Conservation (phyloP, 2,888 invertebrate genomes). For the Polydesmus complanatus region DNA sequence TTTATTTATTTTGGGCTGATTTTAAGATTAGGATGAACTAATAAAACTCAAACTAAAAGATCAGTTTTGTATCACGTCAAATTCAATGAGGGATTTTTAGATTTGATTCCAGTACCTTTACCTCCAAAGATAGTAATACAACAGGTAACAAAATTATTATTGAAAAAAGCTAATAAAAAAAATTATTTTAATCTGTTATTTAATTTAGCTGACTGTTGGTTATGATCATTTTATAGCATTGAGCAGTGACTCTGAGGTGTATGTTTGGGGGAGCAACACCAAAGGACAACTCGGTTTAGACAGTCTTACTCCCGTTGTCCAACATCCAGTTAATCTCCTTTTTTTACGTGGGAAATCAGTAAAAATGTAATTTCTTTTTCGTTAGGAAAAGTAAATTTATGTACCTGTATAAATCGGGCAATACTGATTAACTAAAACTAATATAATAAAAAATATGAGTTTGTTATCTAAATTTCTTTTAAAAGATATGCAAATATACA, state of each 20-base stretch:
- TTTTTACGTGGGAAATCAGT: conserved; percentile 47
- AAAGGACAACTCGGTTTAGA: conserved; percentile 51
- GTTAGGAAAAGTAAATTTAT: conserved; percentile 13
- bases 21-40: background rate
- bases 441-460: background rate
- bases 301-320: conserved; percentile 37
- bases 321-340: conserved; percentile 45
- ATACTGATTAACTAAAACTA: background rate
- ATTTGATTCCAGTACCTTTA: conserved; percentile 38
- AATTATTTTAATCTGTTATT: conserved; percentile 4
- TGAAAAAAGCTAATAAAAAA: background rate
- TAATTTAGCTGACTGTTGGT: conserved; percentile 40
- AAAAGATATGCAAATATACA: background rate
- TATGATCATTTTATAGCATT: conserved; percentile 44
- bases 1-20: too few species aligned
- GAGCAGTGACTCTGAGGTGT: conserved; percentile 46
- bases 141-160: conserved; percentile 27
- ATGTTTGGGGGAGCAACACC: conserved; percentile 52
- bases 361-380: conserved; percentile 37
- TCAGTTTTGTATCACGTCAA: conserved; percentile 45
- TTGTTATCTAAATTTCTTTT: too few species aligned
- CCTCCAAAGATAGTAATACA: conserved; percentile 41
- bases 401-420: background rate
- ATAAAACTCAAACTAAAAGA: conserved; percentile 23
- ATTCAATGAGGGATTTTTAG: conserved; percentile 32